phyloP scores from a whole-genome alignment of 1,140 invertebrate genomes.

The Geopemphigus sp. region DNA sequence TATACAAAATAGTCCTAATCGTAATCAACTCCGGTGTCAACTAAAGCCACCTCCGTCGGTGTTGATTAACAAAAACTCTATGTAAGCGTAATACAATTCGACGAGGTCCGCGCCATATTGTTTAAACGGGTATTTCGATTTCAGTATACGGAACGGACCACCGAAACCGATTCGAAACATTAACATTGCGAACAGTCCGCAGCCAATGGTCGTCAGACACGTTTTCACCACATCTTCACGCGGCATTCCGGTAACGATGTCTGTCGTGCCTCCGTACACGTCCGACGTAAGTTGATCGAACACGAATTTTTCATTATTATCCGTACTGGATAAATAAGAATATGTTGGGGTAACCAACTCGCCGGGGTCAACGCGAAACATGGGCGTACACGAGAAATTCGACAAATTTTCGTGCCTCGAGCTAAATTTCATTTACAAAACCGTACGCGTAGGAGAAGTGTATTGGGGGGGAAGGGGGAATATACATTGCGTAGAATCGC shows the following conservation, averaged over 20 bases:
- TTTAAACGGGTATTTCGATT: too few species aligned
- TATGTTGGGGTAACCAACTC: too few species aligned
- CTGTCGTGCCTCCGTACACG: constrained; percentile 59
- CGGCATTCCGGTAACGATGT: constrained; percentile 61
- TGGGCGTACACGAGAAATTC: too few species aligned
- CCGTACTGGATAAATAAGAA: too few species aligned
- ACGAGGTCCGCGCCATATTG: too few species aligned
- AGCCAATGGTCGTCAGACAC: constrained; percentile 61
- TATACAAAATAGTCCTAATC: constrained; percentile 86
- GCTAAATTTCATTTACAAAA: too few species aligned
- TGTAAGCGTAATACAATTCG: constrained; percentile 12
- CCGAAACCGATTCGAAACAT: constrained; percentile 8
- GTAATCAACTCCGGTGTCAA: constrained; percentile 81
- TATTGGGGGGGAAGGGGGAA: too few species aligned
- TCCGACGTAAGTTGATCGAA: constrained; percentile 51
- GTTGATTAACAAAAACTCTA: constrained; percentile 58
- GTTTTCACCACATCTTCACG: constrained; percentile 60
- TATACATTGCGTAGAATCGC: too few species aligned
- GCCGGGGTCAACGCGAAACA: too few species aligned
- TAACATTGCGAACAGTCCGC: constrained; percentile 4
- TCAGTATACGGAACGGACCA: neutral
- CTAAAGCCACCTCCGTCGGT: constrained; percentile 77
- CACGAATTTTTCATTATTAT: too few species aligned
- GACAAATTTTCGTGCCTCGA: too few species aligned
- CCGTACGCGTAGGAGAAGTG: too few species aligned